A percentile compares a stretch with the other conserved stretches of the same genome.
phyloP scores from a whole-genome alignment of 2,113 vertebrate genomes.

The Himantopus leucocephalus region DNA sequence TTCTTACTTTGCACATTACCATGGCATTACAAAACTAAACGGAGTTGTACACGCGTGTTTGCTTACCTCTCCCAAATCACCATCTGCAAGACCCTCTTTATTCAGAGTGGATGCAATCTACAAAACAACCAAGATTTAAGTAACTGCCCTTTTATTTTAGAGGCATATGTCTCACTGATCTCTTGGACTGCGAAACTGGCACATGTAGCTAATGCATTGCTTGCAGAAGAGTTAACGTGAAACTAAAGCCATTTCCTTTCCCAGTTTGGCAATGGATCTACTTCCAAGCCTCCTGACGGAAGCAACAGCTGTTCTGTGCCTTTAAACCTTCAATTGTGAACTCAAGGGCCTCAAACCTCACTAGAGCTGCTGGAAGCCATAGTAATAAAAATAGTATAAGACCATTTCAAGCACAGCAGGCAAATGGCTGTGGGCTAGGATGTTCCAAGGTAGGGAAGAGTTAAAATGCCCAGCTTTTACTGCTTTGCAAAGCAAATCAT shows the following conservation, averaged over 20 bases:
- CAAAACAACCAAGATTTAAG: constrained; percentile 31
- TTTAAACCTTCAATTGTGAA: background rate
- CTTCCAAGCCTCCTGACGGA: background rate
- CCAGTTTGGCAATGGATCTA: background rate
- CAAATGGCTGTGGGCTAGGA: background rate
- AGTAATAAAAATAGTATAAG: background rate
- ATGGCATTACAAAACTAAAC: background rate
- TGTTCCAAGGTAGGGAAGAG: background rate
- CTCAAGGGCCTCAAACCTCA: background rate
- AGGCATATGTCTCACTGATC: background rate
- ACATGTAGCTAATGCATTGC: accelerated
- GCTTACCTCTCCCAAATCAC: constrained; percentile 76
- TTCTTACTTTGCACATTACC: background rate
- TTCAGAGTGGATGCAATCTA: constrained; percentile 85
- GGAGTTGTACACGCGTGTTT: background rate
- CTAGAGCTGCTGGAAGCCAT: background rate
- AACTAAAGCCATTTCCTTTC: background rate
- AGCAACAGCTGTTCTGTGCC: background rate
- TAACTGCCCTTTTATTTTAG: background rate
- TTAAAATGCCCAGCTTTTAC: background rate
- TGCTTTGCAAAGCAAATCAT: background rate
- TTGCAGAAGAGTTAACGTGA: background rate
- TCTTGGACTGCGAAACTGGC: background rate
- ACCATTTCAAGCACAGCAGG: background rate
- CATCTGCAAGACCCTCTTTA: constrained; percentile 57